Evolutionary conservation across 92 coral and sea anemone species (phyloP), one percentile per base, ranked within the genome.

Genomic region (Phenganax subtilis): DNA sequence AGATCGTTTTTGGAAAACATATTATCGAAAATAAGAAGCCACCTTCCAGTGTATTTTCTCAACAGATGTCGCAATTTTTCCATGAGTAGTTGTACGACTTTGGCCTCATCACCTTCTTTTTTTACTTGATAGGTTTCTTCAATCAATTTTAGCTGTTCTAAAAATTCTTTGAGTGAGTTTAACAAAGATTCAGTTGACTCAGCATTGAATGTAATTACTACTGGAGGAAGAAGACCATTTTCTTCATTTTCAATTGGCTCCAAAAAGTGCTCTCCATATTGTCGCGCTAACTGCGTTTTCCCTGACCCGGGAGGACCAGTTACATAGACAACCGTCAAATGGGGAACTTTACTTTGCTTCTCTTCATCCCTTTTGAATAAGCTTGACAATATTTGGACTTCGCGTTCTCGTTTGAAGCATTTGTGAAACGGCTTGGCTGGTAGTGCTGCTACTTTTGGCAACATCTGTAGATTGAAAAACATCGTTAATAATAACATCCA

Each of bases 241-340:
- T 44, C 51, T 6, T 29, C 8, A 30, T 14, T 58, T 77, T 54
- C 11, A 1, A 30, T 62, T 51, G 74, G 37, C 20, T 80, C 68
- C 60, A 75, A 67, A 80, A 83, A 93, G 70, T 84, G 75, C 76
- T 85, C 77, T 17, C 97, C 97, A 62, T 84, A 92, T 75, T 88
- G 89, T 25, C 98, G 88, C 16, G 92, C 90, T 52, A 93, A 67
- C 70, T 93, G 97, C 12, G 92, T 93, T 73, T 93, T 93, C 3
- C 98, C 98, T 64, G 97, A 88, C 10, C 98, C 98, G 10, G 98
- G 98, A 3, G 98, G 97, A 0, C 98, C 98, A 20, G 96, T 91
- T 47, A 93, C 57, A 77, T 85, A 93, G 25, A 93, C 87, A 16
- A 82, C 82, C 0, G 84, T 54, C 57, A 93, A 90, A 62, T 80